Percentiles rank a stretch among this genome's conserved stretches.
These are phyloP conservation scores for Calyptommatus sinebrachiatus DNA, from an alignment of 2,113 vertebrate genomes.

Conservation along the genomic window DNA sequence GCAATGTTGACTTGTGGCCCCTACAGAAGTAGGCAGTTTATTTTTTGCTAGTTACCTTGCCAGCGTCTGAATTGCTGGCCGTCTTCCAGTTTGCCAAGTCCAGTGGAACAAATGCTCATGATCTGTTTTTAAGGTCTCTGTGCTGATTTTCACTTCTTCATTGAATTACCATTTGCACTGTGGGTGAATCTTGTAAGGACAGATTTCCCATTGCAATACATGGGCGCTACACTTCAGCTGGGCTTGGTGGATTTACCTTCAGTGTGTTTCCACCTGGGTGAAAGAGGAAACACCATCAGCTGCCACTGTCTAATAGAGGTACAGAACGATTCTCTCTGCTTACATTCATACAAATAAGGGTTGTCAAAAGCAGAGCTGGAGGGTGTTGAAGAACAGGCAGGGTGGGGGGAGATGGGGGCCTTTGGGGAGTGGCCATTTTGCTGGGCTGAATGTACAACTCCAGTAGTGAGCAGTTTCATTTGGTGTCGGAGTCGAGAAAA, in stretches of 20 bases:
- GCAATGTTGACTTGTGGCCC: background rate
- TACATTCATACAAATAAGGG: background rate
- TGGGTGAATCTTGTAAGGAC: background rate
- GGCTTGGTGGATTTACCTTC: background rate
- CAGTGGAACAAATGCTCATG: background rate
- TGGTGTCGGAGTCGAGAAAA: slow-evolving; percentile 11
- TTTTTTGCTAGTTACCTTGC: background rate
- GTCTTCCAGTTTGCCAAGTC: slow-evolving; percentile 3
- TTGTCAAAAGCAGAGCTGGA: background rate
- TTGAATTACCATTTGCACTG: background rate
- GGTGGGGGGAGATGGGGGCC: background rate
- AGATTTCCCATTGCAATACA: background rate
- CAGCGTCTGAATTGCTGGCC: background rate
- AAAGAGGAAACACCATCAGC: too few relatives aligned
- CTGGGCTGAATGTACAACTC: slow-evolving; percentile 46
- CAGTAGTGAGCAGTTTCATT: slow-evolving; percentile 42
- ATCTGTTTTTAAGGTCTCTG: background rate
- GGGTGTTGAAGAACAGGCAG: background rate
- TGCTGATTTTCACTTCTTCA: background rate
- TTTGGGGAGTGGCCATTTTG: slow-evolving; percentile 38
- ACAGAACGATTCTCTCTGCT: background rate
- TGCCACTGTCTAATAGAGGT: background rate
- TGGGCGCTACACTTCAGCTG: background rate
- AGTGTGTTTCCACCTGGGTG: background rate
- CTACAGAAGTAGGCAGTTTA: background rate